Conservation (phyloP, 2,113 vertebrate species). For the Aphyosemion australe region DNA sequence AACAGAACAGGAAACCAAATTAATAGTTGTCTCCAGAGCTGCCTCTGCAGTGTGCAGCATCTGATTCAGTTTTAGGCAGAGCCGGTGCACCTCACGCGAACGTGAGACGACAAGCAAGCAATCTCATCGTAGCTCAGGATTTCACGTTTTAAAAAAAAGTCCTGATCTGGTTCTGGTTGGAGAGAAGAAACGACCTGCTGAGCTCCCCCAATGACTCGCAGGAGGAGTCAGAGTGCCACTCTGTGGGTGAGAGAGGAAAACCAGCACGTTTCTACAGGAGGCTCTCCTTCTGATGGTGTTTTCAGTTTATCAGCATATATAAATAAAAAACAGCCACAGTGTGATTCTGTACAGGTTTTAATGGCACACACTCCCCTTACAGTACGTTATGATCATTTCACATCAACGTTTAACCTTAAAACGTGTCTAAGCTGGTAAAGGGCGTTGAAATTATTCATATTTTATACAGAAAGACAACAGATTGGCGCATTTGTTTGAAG, state of each 20-base stretch:
- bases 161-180: conserved; percentile 16
- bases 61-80: conserved; percentile 37
- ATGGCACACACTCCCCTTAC: conserved; percentile 62
- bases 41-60: conserved; percentile 40
- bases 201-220: conserved; percentile 14
- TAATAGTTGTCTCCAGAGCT: conserved; percentile 37
- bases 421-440: conserved; percentile 46
- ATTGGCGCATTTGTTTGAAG: conserved; percentile 16
- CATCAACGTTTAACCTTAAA: conserved; percentile 24
- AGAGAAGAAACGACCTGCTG: conserved; percentile 21
- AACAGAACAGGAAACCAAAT: conserved; percentile 35
- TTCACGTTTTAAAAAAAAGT: conserved; percentile 3
- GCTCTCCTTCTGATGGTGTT: not conserved
- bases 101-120: not conserved
- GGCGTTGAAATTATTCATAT: conserved; percentile 49
- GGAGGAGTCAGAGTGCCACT: conserved; percentile 69
- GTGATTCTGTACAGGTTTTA: conserved; percentile 63
- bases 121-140: conserved; percentile 8
- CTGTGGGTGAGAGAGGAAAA: conserved; percentile 52
- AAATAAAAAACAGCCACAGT: conserved; percentile 12
- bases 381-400: conserved; percentile 36
- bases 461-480: conserved; percentile 36
- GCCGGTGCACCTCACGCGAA: not conserved
- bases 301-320: not conserved
- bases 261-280: not conserved